These are phyloP conservation scores for Sebastes dallii DNA, from an alignment of 2,797 vertebrate genomes.

Conservation along the genomic window DNA sequence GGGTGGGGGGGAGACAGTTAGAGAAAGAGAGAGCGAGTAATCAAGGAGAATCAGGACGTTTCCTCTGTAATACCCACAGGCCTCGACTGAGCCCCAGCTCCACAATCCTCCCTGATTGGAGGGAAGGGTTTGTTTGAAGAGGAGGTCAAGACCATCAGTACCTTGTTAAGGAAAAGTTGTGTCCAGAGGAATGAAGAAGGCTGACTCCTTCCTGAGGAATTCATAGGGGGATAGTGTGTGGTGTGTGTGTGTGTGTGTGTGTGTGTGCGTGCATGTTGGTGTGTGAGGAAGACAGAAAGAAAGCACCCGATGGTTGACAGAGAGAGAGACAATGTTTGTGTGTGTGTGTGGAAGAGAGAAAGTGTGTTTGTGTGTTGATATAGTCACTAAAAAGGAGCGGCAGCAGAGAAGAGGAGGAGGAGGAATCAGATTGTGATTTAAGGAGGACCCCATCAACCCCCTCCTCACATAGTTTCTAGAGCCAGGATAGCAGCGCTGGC, in stretches of 20 bases:
- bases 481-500: conserved; percentile 78
- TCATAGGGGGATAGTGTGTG: conserved; percentile 55
- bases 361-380: conserved; percentile 24
- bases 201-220: conserved; percentile 76
- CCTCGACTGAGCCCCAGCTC: conserved; percentile 73
- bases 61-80: conserved; percentile 79
- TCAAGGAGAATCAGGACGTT: conserved; percentile 79
- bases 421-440: conserved; percentile 65
- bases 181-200: conserved; percentile 75
- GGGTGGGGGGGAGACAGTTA: conserved; percentile 8
- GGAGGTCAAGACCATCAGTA: conserved; percentile 79
- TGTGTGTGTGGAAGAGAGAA: background rate
- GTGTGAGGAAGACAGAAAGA: conserved; percentile 8
- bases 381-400: conserved; percentile 53
- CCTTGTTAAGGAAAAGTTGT: conserved; percentile 75
- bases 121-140: conserved; percentile 82
- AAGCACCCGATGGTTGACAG: conserved; percentile 4
- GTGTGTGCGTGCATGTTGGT: background rate
- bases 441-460: conserved; percentile 67
- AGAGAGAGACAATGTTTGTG: conserved; percentile 3
- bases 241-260: conserved; percentile 17
- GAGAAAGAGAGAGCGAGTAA: conserved; percentile 58
- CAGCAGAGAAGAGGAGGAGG: conserved; percentile 15
- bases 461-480: conserved; percentile 77
- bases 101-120: conserved; percentile 81